Evolutionary conservation across 1,140 invertebrate genomes (phyloP).

Genomic region (Charaxes varanes): DNA sequence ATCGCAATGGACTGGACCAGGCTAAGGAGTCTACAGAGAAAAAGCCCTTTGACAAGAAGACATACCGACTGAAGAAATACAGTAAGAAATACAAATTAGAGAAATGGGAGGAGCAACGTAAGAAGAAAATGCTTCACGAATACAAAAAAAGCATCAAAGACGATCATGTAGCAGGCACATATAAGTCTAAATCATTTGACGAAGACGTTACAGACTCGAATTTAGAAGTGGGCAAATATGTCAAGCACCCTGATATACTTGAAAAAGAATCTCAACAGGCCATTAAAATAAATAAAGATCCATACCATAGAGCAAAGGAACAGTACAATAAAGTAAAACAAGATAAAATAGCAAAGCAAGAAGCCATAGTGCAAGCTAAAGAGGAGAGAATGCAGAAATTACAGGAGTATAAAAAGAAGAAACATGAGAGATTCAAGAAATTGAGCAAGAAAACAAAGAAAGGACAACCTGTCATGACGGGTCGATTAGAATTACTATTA

Average conservation of each 20-base stretch:
- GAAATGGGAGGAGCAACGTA: constrained; percentile 78
- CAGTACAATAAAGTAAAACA: constrained; percentile 74
- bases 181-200: constrained; percentile 55
- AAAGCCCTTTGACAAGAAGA: constrained; percentile 78
- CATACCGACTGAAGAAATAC: constrained; percentile 78
- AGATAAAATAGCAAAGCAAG: constrained; percentile 73
- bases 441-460: constrained; percentile 82
- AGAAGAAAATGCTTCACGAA: constrained; percentile 69
- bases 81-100: constrained; percentile 80
- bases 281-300: constrained; percentile 37
- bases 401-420: constrained; percentile 79
- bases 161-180: constrained; percentile 46
- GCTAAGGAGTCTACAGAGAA: constrained; percentile 32
- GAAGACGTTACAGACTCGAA: constrained; percentile 38
- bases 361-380: constrained; percentile 68
- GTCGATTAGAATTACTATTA: constrained; percentile 81
- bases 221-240: constrained; percentile 45
- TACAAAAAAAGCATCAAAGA: constrained; percentile 76
- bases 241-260: constrained; percentile 60
- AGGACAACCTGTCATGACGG: constrained; percentile 87
- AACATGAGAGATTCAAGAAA: constrained; percentile 78
- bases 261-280: constrained; percentile 29
- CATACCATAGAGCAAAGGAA: constrained; percentile 74
- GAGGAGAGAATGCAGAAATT: constrained; percentile 77
- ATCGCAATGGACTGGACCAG: constrained; percentile 22